These are phyloP conservation scores for Orthosia gothica DNA, from an alignment of 2,888 invertebrate genomes.

Conservation along the genomic window DNA sequence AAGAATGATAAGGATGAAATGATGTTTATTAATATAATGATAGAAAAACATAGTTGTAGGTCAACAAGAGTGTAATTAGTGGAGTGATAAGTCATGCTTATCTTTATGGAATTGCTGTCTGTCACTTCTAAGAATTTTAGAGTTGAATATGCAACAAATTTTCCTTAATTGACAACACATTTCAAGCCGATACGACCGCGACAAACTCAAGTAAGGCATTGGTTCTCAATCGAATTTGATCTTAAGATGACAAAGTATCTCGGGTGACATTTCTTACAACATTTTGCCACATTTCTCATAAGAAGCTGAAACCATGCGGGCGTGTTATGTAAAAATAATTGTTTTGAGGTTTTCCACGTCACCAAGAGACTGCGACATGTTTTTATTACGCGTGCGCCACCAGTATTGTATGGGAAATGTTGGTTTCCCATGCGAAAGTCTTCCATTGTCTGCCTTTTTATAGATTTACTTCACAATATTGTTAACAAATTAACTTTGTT, in stretches of 20 bases:
- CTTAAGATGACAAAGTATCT: background rate
- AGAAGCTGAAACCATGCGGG: constrained; percentile 79
- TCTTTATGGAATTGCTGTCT: background rate
- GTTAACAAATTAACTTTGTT: constrained; percentile 61
- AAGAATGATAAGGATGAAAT: constrained; percentile 2
- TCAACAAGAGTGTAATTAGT: background rate
- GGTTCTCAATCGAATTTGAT: background rate
- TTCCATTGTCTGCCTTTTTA: constrained; percentile 75
- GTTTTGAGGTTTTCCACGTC: constrained; percentile 85
- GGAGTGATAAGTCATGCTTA: background rate
- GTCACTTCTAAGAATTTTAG: background rate
- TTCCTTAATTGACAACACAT: background rate
- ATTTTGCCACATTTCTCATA: constrained; percentile 55
- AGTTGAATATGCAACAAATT: background rate
- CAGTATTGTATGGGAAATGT: constrained; percentile 86
- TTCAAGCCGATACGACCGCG: background rate
- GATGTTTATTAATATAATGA: background rate
- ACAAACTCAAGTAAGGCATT: background rate
- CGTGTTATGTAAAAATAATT: constrained; percentile 83
- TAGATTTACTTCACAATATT: constrained; percentile 68
- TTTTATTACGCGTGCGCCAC: constrained; percentile 82
- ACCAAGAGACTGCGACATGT: constrained; percentile 78
- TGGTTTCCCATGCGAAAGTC: constrained; percentile 89
- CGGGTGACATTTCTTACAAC: constrained; percentile 19
- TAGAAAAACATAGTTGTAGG: background rate